phyloP scores from a whole-genome alignment of 2,113 vertebrate genomes.

The Ranitomeya variabilis region DNA sequence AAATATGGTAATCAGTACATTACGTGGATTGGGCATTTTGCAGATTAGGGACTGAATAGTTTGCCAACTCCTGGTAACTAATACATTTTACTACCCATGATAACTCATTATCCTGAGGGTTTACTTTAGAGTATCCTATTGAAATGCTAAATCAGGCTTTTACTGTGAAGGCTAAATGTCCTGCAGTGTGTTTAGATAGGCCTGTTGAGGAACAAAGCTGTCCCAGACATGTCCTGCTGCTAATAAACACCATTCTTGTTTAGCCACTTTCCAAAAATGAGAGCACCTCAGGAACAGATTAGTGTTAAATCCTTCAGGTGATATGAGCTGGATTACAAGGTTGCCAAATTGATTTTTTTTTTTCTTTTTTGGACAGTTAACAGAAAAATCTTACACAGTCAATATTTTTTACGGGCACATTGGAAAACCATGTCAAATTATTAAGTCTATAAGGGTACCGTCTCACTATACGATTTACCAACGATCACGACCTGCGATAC shows the following conservation, averaged over 20 bases:
- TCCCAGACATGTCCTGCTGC: conserved; percentile 65
- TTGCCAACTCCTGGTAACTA: neutral
- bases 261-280: conserved; percentile 52
- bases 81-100: conserved; percentile 59
- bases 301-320: conserved; percentile 63
- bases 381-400: no score
- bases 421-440: no score
- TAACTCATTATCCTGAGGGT: conserved; percentile 58
- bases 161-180: conserved; percentile 63
- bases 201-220: conserved; percentile 68
- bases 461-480: no score
- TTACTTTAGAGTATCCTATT: conserved; percentile 28
- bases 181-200: conserved; percentile 60
- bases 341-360: no score
- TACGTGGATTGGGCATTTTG: neutral
- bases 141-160: conserved; percentile 58
- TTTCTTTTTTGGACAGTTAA: no score
- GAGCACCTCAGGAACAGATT: conserved; percentile 62
- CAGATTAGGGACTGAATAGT: neutral
- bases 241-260: conserved; percentile 65
- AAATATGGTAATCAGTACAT: no score
- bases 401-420: no score
- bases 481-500: no score
- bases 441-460: no score
- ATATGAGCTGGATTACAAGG: neutral